These are phyloP conservation scores for Sminthopsis crassicaudata DNA, from an alignment of 2,113 vertebrate species.

Conservation along the genomic window DNA sequence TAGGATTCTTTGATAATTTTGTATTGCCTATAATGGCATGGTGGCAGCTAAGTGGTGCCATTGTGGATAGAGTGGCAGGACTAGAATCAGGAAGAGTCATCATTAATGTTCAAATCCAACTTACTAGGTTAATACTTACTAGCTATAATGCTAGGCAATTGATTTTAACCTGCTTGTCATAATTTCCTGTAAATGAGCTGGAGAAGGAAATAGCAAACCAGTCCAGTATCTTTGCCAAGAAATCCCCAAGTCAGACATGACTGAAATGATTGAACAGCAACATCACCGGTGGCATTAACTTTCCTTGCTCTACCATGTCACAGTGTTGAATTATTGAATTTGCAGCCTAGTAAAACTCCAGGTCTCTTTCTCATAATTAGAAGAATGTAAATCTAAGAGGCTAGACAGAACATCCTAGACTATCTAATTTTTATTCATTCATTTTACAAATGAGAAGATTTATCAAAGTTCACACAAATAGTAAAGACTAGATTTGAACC, in stretches of 20 bases:
- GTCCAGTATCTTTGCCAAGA: neutral
- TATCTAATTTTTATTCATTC: neutral
- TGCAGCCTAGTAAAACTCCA: neutral
- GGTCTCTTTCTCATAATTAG: neutral
- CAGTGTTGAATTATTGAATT: neutral
- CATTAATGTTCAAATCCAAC: neutral
- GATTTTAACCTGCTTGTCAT: neutral
- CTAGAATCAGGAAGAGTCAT: neutral
- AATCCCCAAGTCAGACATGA: neutral
- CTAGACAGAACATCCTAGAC: neutral
- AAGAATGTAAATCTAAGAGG: neutral
- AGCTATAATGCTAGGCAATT: neutral
- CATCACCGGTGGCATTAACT: neutral
- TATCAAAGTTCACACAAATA: neutral
- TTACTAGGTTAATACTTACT: neutral
- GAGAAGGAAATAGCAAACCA: neutral
- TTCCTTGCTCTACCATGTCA: neutral
- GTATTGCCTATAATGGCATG: neutral
- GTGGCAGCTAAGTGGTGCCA: neutral
- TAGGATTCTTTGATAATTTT: neutral
- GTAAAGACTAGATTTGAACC: neutral
- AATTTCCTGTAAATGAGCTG: neutral
- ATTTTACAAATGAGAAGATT: neutral
- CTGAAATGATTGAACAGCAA: neutral
- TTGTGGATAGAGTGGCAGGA: neutral